phyloP scores from a whole-genome alignment of 1,140 invertebrate genomes.

The Dendrolimus punctatus region DNA sequence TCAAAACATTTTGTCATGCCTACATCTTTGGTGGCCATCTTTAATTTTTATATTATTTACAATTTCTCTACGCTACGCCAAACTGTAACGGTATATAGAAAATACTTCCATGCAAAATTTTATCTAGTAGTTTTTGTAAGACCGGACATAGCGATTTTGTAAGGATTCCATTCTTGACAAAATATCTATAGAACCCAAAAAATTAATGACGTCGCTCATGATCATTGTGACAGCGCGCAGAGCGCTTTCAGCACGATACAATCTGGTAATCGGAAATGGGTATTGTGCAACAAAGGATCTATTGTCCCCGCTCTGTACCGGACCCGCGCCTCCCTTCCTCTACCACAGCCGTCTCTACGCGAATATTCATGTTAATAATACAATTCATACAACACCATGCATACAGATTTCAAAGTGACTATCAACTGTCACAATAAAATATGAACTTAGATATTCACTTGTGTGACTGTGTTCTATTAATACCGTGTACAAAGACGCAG shows the following conservation, averaged over 20 bases:
- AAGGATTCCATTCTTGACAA: too few species aligned
- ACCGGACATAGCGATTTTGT: too few species aligned
- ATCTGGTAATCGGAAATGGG: conserved; percentile 70
- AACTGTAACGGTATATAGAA: too few species aligned
- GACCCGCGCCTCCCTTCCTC: conserved; percentile 23
- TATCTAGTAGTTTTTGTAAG: too few species aligned
- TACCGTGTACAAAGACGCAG: too few species aligned
- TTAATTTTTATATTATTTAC: too few species aligned
- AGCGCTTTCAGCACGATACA: conserved; percentile 59
- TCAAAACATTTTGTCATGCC: too few species aligned
- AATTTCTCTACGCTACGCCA: too few species aligned
- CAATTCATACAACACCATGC: conserved; percentile 8
- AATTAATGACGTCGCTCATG: conserved; percentile 18
- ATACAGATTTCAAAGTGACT: conserved; percentile 13
- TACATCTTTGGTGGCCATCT: too few species aligned
- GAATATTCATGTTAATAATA: conserved; percentile 35
- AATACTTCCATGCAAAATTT: too few species aligned
- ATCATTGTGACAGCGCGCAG: conserved; percentile 45
- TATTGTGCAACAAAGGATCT: conserved; percentile 61
- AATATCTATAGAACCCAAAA: conserved; percentile 2
- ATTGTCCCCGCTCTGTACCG: conserved; percentile 36
- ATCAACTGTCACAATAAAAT: background rate
- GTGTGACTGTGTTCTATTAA: too few species aligned
- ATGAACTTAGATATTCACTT: background rate
- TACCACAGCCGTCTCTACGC: conserved; percentile 19